Evolutionary conservation across 2,888 invertebrate species (phyloP).

Genomic region (Branchipolynoe longqiensis): DNA sequence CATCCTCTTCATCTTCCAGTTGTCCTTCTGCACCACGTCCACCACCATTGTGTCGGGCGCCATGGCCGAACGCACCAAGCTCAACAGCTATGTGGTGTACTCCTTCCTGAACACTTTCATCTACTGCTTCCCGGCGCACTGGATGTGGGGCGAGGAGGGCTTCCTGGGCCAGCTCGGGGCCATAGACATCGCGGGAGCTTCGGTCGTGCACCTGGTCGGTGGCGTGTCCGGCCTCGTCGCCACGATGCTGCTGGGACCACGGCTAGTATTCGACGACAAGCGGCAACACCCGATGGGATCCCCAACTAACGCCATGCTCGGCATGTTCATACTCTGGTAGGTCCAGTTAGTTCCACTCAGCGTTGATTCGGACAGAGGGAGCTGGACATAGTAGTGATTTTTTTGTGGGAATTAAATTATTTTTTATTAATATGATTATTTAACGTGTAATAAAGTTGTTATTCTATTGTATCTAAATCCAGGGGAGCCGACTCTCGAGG

Average conservation of each 20-base stretch:
- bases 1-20: slow-evolving; percentile 86
- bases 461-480: too few relatives aligned
- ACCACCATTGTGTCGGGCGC: slow-evolving; percentile 70
- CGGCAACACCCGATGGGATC: slow-evolving; percentile 90
- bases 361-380: too few relatives aligned
- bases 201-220: slow-evolving; percentile 91
- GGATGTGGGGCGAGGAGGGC: slow-evolving; percentile 78
- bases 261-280: slow-evolving; percentile 88
- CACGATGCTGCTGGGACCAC: slow-evolving; percentile 93
- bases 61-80: slow-evolving; percentile 79
- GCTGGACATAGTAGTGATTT: too few relatives aligned
- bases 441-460: too few relatives aligned
- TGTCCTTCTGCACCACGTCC: slow-evolving; percentile 65
- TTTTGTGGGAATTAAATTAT: too few relatives aligned
- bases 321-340: slow-evolving; percentile 93
- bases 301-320: slow-evolving; percentile 94
- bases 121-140: slow-evolving; percentile 81
- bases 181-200: slow-evolving; percentile 51
- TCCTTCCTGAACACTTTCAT: slow-evolving; percentile 76
- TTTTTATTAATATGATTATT: too few relatives aligned
- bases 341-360: too few relatives aligned
- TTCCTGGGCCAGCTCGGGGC: slow-evolving; percentile 65
- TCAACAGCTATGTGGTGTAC: slow-evolving; percentile 77
- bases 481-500: too few relatives aligned
- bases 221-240: slow-evolving; percentile 90